Conservation (phyloP, 2,888 invertebrate genomes). For the Pogonocherus hispidulus region DNA sequence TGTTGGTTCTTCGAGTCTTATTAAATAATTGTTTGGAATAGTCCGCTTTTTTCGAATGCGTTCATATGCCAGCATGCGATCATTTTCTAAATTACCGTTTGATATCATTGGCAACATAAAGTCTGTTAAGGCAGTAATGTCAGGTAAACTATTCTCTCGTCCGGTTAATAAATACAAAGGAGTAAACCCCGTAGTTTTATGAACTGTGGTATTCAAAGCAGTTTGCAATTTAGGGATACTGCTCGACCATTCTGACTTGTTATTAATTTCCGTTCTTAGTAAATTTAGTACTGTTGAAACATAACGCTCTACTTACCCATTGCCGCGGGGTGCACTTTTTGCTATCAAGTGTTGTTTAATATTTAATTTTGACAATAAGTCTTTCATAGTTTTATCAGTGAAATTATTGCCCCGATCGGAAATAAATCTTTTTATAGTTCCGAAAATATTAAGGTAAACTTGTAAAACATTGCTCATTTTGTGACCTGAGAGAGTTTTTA, state of each 20-base stretch:
- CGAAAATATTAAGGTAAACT: conserved; percentile 32
- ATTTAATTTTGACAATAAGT: conserved; percentile 19
- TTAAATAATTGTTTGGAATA: conserved; percentile 37
- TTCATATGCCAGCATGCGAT: conserved; percentile 41
- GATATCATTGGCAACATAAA: conserved; percentile 9
- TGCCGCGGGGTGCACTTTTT: conserved; percentile 39
- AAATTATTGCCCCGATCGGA: conserved; percentile 42
- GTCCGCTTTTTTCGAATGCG: conserved; percentile 27
- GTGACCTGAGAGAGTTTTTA: conserved; percentile 33
- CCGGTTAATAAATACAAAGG: conserved; percentile 39
- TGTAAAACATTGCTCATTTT: conserved; percentile 24
- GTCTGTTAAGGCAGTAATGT: conserved; percentile 30
- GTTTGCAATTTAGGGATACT: conserved; percentile 31
- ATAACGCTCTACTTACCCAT: conserved; percentile 45
- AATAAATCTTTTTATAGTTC: conserved; percentile 25
- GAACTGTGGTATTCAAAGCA: conserved; percentile 35
- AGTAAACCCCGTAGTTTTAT: conserved; percentile 43
- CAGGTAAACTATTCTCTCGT: conserved; percentile 18
- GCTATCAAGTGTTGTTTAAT: conserved; percentile 37
- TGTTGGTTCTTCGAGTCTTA: conserved; percentile 35
- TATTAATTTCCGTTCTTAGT: conserved; percentile 26
- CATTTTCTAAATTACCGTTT: conserved; percentile 31
- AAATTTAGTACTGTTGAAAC: conserved; percentile 29
- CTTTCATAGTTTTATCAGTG: conserved; percentile 34
- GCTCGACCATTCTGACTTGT: conserved; percentile 44